These are phyloP conservation scores for Rallus crepitans DNA, from an alignment of 2,797 vertebrate species.

Conservation along the genomic window DNA sequence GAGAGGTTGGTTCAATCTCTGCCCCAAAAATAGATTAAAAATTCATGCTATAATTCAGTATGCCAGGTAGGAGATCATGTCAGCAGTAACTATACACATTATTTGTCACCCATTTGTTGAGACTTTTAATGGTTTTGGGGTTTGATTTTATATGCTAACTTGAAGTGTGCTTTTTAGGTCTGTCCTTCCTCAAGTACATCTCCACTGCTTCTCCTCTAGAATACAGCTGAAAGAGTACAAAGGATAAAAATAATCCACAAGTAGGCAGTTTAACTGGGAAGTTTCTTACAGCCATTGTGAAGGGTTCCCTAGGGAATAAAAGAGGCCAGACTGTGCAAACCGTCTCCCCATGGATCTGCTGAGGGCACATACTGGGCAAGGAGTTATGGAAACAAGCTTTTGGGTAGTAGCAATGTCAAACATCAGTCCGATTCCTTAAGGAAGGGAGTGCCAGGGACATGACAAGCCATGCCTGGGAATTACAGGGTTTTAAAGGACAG, in stretches of 20 bases:
- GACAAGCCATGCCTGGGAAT: background rate
- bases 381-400: background rate
- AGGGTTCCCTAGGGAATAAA: background rate
- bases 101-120: conserved; percentile 1
- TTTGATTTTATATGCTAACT: background rate
- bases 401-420: background rate
- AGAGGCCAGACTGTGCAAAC: background rate
- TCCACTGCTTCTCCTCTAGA: background rate
- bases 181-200: background rate
- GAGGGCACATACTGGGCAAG: background rate
- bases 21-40: background rate
- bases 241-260: background rate
- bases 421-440: background rate
- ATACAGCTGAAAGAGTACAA: background rate
- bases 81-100: background rate
- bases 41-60: background rate
- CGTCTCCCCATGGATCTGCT: background rate
- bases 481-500: background rate
- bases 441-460: background rate
- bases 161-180: background rate
- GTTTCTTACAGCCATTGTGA: background rate
- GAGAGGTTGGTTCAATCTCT: background rate
- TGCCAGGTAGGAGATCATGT: background rate
- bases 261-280: background rate
- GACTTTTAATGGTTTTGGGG: background rate